Conservation (phyloP, 2,113 vertebrate species). For the Vombatus ursinus region DNA sequence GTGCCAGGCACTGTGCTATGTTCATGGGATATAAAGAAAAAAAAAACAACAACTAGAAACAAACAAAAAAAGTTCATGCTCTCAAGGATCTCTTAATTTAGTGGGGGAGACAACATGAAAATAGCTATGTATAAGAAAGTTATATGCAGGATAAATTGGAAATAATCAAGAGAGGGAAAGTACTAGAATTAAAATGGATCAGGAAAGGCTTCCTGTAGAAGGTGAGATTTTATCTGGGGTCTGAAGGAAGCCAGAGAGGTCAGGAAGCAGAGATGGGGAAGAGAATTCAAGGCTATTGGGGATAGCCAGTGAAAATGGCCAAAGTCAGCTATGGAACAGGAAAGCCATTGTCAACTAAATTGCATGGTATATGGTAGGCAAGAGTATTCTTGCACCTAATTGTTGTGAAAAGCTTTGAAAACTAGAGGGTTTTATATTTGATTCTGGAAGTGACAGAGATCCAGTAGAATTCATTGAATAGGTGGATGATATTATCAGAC, state of each 20-base stretch:
- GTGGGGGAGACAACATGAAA: too few species aligned
- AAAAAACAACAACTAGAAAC: background rate
- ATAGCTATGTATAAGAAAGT: too few species aligned
- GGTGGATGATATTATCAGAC: too few species aligned
- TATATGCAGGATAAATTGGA: background rate
- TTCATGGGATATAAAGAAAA: background rate
- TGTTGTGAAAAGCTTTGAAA: background rate
- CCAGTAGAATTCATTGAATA: background rate
- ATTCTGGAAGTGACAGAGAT: background rate
- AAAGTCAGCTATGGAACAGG: background rate
- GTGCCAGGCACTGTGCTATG: background rate
- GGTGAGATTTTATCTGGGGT: background rate
- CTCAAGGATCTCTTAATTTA: background rate
- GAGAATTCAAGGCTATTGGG: background rate
- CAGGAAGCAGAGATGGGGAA: background rate
- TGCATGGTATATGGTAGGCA: background rate
- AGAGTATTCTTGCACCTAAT: too few species aligned
- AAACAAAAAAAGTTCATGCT: background rate
- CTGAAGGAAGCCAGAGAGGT: background rate
- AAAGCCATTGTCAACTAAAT: background rate
- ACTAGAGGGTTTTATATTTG: background rate
- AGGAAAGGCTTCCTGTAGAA: background rate
- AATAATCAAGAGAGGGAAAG: background rate
- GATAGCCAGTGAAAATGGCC: background rate
- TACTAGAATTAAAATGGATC: background rate